Evolutionary conservation across 2,888 invertebrate genomes (phyloP).

Genomic region (Zaprionus lineosus): DNA sequence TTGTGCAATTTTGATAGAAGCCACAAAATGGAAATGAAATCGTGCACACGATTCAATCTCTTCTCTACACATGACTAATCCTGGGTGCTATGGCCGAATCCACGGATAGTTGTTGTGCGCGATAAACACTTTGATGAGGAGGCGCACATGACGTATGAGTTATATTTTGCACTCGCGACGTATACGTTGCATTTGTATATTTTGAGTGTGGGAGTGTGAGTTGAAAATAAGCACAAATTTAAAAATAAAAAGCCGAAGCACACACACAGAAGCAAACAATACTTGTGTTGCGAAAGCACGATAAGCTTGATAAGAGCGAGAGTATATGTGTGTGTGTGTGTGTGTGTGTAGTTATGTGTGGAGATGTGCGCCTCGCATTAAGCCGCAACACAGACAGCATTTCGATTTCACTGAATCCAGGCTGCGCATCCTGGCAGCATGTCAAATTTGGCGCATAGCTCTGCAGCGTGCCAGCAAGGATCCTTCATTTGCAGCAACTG

Average conservation of each 20-base stretch:
- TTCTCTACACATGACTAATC: constrained; percentile 23
- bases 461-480: constrained; percentile 49
- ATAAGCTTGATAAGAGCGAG: not conserved
- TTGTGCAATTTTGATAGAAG: constrained; percentile 9
- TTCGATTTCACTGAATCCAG: constrained; percentile 36
- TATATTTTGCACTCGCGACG: constrained; percentile 6
- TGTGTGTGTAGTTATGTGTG: too few relatives aligned
- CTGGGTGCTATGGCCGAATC: not conserved
- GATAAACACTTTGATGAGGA: constrained; percentile 9
- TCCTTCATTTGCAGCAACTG: constrained; percentile 34
- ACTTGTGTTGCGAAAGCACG: too few relatives aligned
- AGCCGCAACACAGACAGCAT: constrained; percentile 28
- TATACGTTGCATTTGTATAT: constrained; percentile 15
- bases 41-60: constrained; percentile 30
- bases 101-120: not conserved
- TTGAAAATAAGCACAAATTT: too few relatives aligned
- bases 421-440: constrained; percentile 17
- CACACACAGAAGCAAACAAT: too few relatives aligned
- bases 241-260: too few relatives aligned
- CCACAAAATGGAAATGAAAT: constrained; percentile 3
- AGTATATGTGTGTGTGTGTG: not conserved
- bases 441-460: constrained; percentile 50
- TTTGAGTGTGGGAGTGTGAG: too few relatives aligned
- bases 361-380: constrained; percentile 29
- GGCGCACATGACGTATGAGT: constrained; percentile 3